Percentiles rank a stretch among this genome's conserved stretches.
Conservation (phyloP, 2,113 vertebrate species). For the Sphyrna mokarran region DNA sequence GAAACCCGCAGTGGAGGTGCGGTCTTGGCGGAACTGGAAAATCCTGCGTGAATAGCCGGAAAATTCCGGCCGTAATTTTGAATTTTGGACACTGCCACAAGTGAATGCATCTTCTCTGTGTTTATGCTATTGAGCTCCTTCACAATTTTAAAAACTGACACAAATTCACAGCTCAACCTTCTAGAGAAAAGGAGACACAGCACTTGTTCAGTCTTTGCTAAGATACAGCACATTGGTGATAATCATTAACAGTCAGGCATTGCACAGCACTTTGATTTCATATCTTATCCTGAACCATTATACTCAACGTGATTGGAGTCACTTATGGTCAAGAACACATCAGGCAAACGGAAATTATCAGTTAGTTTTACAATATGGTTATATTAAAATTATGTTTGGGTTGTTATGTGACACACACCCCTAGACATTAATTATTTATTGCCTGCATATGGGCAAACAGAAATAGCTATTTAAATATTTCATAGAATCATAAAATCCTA, state of each 20-base stretch:
- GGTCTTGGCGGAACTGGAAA: no score
- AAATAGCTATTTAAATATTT: neutral
- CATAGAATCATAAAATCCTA: no score
- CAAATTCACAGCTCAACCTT: no score
- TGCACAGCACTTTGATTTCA: neutral
- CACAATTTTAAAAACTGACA: no score
- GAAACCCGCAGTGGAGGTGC: no score
- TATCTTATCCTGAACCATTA: neutral
- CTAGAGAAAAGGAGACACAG: no score
- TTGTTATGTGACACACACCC: neutral
- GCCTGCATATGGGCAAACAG: neutral
- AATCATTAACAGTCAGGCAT: neutral
- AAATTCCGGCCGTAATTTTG: no score
- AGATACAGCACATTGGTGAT: neutral
- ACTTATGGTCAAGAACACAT: neutral
- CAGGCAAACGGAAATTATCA: neutral
- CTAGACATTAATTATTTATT: neutral
- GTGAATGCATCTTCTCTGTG: no score
- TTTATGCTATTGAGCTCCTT: no score
- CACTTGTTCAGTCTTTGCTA: neutral
- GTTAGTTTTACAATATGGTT: neutral
- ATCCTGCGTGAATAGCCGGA: no score
- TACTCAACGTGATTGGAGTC: neutral
- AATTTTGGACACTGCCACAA: no score
- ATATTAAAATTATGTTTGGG: neutral